A percentile compares a stretch with the other conserved stretches of the same genome.
Evolutionary conservation across 1,140 invertebrate genomes (phyloP).

Genomic region (Drosophila bocki): DNA sequence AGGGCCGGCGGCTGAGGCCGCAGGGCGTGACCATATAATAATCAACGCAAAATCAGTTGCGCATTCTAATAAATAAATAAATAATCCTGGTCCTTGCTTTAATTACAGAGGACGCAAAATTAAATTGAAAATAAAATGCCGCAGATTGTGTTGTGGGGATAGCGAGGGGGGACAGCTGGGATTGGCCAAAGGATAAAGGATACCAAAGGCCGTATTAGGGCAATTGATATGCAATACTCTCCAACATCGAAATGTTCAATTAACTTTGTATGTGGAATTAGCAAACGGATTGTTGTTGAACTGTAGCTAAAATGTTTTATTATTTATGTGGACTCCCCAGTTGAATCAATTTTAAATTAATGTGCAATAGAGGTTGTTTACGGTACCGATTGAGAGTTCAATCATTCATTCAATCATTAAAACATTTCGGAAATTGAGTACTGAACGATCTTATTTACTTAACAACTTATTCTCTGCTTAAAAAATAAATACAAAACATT

Average conservation of each 20-base stretch:
- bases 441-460: neutral
- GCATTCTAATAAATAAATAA: slow-evolving; percentile 81
- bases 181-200: slow-evolving; percentile 46
- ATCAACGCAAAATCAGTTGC: slow-evolving; percentile 81
- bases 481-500: no score
- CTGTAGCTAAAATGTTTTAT: slow-evolving; percentile 14
- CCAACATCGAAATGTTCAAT: slow-evolving; percentile 29
- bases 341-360: slow-evolving; percentile 10
- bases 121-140: slow-evolving; percentile 82
- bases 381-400: neutral
- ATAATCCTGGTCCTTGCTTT: slow-evolving; percentile 71
- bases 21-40: slow-evolving; percentile 66
- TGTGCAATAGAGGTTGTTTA: neutral
- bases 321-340: slow-evolving; percentile 6
- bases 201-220: slow-evolving; percentile 29
- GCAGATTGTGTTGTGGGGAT: slow-evolving; percentile 49
- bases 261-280: slow-evolving; percentile 26
- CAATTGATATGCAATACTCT: slow-evolving; percentile 12
- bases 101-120: slow-evolving; percentile 78
- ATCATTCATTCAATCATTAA: neutral
- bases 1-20: neutral
- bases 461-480: no score
- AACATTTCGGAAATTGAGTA: neutral
- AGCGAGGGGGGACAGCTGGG: neutral
- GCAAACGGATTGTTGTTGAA: slow-evolving; percentile 8